These are phyloP conservation scores for Timema podura DNA, from an alignment of 2,888 invertebrate species.

Conservation along the genomic window DNA sequence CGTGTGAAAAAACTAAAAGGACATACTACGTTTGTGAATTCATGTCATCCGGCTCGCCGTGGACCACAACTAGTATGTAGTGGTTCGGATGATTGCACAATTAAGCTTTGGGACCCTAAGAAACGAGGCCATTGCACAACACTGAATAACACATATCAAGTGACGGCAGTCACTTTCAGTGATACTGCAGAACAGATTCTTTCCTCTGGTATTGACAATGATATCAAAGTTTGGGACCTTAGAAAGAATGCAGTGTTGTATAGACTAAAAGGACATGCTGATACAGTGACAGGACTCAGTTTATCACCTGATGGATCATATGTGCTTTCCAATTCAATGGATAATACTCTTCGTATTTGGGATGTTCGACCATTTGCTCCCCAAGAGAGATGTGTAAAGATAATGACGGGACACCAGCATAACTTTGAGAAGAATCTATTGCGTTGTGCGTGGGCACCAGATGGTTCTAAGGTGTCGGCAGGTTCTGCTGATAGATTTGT, in stretches of 20 bases:
- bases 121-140: slow-evolving; percentile 70
- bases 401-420: slow-evolving; percentile 90
- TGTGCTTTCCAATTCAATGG: slow-evolving; percentile 94
- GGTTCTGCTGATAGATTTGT: slow-evolving; percentile 95
- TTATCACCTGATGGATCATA: slow-evolving; percentile 84
- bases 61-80: slow-evolving; percentile 89
- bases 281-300: slow-evolving; percentile 86
- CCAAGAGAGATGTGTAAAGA: slow-evolving; percentile 87
- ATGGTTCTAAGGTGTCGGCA: slow-evolving; percentile 84
- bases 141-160: slow-evolving; percentile 68
- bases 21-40: slow-evolving; percentile 54
- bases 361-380: slow-evolving; percentile 95
- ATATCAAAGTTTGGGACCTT: slow-evolving; percentile 96
- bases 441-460: slow-evolving; percentile 88
- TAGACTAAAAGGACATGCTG: slow-evolving; percentile 87
- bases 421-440: slow-evolving; percentile 97
- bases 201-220: slow-evolving; percentile 94
- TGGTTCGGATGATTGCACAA: slow-evolving; percentile 91
- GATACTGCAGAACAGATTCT: slow-evolving; percentile 95
- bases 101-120: slow-evolving; percentile 90
- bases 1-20: slow-evolving; percentile 87
- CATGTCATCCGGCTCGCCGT: slow-evolving; percentile 63
- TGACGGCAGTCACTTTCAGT: slow-evolving; percentile 87
- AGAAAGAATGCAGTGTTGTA: slow-evolving; percentile 82
- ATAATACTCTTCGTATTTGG: slow-evolving; percentile 93